Evolutionary conservation across 23 tunicate species (phyloP).

Genomic region (Diplosoma virens): DNA sequence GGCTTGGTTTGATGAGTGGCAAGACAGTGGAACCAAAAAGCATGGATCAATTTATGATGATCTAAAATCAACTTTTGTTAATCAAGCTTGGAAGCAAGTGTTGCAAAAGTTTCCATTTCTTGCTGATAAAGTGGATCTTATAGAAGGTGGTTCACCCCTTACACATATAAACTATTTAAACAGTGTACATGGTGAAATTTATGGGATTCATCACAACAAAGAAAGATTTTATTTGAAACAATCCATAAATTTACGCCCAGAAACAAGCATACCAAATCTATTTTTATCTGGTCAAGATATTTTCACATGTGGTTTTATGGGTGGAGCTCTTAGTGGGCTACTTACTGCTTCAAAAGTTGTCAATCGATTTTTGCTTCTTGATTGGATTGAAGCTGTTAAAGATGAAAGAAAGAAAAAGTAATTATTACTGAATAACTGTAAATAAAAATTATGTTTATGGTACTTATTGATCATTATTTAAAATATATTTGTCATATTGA

Average conservation of each 20-base stretch:
- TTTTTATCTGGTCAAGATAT: conserved; percentile 58
- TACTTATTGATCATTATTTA: no score
- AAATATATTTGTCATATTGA: no score
- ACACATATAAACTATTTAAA: conserved; percentile 70
- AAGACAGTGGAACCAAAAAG: conserved; percentile 26
- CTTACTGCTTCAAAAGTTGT: conserved; percentile 60
- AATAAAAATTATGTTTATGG: no score
- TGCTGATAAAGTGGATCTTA: conserved; percentile 52
- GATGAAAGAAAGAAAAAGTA: conserved; percentile 33
- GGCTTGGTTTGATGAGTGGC: conserved; percentile 85
- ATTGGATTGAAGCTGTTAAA: conserved; percentile 29
- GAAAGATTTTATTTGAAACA: conserved; percentile 51
- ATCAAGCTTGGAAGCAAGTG: conserved; percentile 72
- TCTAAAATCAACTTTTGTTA: conserved; percentile 45
- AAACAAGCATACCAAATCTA: conserved; percentile 59
- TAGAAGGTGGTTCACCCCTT: conserved; percentile 74
- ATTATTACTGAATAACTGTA: no score
- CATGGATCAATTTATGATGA: conserved; percentile 51
- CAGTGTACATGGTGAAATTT: conserved; percentile 77
- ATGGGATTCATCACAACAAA: conserved; percentile 66
- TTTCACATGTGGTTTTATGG: conserved; percentile 43
- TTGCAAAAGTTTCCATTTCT: conserved; percentile 56
- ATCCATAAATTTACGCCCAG: conserved; percentile 46
- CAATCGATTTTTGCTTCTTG: conserved; percentile 35
- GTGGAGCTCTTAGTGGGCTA: conserved; percentile 62